Evolutionary conservation across 1,140 invertebrate species (phyloP).

Genomic region (Patella vulgata): DNA sequence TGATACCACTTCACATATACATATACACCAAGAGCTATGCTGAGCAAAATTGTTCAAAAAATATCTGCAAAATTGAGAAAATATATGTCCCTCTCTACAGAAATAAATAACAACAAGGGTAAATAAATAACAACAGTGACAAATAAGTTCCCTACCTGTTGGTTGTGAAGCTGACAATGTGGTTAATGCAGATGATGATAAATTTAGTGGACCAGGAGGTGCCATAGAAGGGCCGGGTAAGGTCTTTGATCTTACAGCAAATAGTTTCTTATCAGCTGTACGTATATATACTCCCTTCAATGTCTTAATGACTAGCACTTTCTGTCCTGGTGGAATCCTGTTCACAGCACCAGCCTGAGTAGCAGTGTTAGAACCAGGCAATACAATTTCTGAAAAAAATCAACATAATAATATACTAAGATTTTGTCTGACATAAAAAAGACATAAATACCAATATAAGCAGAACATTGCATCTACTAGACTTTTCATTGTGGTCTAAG

Average conservation of each 20-base stretch:
- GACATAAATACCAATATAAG: no score
- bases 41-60: no score
- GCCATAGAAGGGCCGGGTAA: constrained; percentile 16
- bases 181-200: constrained; percentile 20
- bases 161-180: constrained; percentile 34
- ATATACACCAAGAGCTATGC: no score
- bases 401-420: constrained; percentile 9
- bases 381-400: constrained; percentile 81
- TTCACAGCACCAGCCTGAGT: constrained; percentile 76
- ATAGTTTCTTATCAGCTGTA: constrained; percentile 93
- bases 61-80: no score
- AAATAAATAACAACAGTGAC: no score
- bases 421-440: no score
- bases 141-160: no score
- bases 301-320: constrained; percentile 92
- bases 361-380: constrained; percentile 79
- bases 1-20: no score
- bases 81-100: no score
- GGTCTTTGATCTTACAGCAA: constrained; percentile 77
- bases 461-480: no score
- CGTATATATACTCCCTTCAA: constrained; percentile 96
- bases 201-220: constrained; percentile 12
- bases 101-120: no score
- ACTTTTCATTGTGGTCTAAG: no score
- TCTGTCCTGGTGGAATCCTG: constrained; percentile 86